A percentile compares a stretch with the other conserved stretches of the same genome.
Conservation (phyloP, 2,888 invertebrate species). For the Hydraecia micacea region DNA sequence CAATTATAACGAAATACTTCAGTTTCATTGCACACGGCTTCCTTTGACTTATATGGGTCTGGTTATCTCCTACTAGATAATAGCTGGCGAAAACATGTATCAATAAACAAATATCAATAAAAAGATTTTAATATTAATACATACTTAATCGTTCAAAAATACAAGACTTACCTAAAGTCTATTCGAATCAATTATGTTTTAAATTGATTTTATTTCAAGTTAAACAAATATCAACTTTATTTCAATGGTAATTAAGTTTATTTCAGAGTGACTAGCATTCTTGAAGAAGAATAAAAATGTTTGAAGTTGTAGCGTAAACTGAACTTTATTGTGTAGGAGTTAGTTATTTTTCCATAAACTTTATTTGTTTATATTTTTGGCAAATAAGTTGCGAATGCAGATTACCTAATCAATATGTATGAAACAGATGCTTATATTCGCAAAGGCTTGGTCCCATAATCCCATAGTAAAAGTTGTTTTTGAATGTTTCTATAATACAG, state of each 20-base stretch:
- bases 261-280: no score
- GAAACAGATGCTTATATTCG: not conserved
- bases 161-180: not conserved
- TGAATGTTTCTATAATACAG: not conserved
- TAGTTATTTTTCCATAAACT: no score
- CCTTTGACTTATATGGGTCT: conserved; percentile 6
- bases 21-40: conserved; percentile 29
- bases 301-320: no score
- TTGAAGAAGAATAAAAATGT: no score
- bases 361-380: no score
- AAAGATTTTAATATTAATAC: not conserved
- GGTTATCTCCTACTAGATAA: conserved; percentile 32
- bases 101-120: conserved; percentile 1
- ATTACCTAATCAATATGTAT: not conserved
- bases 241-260: no score
- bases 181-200: no score
- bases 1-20: conserved; percentile 22
- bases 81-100: not conserved
- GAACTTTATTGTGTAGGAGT: no score
- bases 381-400: no score
- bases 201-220: no score
- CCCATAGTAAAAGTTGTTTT: not conserved
- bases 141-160: not conserved
- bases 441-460: not conserved
- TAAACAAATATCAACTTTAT: no score